Evolutionary conservation across 2,888 invertebrate genomes (phyloP).

Genomic region (Meiosimyza decipiens): DNA sequence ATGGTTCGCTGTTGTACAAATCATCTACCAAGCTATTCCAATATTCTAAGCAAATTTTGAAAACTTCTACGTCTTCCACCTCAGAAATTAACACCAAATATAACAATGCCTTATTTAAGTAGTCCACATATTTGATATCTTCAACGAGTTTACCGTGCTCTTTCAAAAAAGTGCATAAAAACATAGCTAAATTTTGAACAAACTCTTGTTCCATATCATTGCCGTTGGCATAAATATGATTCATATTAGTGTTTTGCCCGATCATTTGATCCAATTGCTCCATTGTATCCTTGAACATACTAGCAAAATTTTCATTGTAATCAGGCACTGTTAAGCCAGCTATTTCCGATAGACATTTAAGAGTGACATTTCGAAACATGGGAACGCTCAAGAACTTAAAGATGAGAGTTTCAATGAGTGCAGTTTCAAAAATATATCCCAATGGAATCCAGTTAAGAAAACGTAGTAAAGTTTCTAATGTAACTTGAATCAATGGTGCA

Average conservation of each 20-base stretch:
- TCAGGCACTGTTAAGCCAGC: slow-evolving; percentile 89
- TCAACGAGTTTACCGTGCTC: slow-evolving; percentile 94
- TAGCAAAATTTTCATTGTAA: slow-evolving; percentile 93
- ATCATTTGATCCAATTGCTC: slow-evolving; percentile 92
- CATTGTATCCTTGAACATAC: slow-evolving; percentile 92
- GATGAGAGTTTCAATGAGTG: slow-evolving; percentile 91
- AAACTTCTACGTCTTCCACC: slow-evolving; percentile 99
- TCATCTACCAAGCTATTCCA: slow-evolving; percentile 96
- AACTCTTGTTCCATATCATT: slow-evolving; percentile 98
- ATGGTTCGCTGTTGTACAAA: slow-evolving; percentile 89
- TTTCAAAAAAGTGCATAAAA: slow-evolving; percentile 95
- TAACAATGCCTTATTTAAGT: slow-evolving; percentile 84
- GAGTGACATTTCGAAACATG: slow-evolving; percentile 96
- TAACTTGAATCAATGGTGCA: slow-evolving; percentile 94
- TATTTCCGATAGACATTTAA: slow-evolving; percentile 98
- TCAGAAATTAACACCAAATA: slow-evolving; percentile 94
- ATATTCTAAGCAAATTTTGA: slow-evolving; percentile 99
- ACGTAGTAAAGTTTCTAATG: slow-evolving; percentile 93
- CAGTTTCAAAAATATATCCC: slow-evolving; percentile 99
- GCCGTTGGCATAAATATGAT: slow-evolving; percentile 92
- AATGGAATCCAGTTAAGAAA: slow-evolving; percentile 99
- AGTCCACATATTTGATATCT: slow-evolving; percentile 80
- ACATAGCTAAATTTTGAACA: slow-evolving; percentile 97
- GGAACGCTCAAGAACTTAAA: slow-evolving; percentile 98
- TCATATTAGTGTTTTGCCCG: slow-evolving; percentile 90